phyloP scores from a whole-genome alignment of 2,888 invertebrate genomes.

The Andrena flavipes region DNA sequence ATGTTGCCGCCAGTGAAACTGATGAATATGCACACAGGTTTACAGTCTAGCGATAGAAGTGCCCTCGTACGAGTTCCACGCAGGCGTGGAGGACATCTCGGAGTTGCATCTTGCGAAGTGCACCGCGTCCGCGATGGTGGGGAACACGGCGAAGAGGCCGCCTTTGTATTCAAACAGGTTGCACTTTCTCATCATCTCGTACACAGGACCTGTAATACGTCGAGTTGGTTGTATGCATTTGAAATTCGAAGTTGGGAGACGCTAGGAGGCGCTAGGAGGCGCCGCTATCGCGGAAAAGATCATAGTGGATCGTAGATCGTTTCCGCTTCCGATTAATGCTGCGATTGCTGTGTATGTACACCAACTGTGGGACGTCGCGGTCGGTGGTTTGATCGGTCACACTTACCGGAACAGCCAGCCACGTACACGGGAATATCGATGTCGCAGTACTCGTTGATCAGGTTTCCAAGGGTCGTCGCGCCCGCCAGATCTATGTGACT shows the following conservation, averaged over 20 bases:
- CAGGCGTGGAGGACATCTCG: slow-evolving; percentile 68
- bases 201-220: slow-evolving; percentile 87
- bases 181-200: slow-evolving; percentile 88
- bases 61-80: slow-evolving; percentile 75
- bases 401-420: slow-evolving; percentile 88
- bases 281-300: slow-evolving; percentile 4
- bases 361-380: no score
- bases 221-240: slow-evolving; percentile 4
- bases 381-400: slow-evolving; percentile 12
- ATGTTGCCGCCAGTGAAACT: background rate
- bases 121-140: slow-evolving; percentile 90
- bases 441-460: slow-evolving; percentile 87
- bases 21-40: slow-evolving; percentile 32
- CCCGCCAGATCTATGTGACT: slow-evolving; percentile 91
- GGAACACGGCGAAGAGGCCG: slow-evolving; percentile 87
- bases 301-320: background rate
- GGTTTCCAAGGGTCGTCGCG: slow-evolving; percentile 86
- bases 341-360: no score
- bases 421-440: slow-evolving; percentile 87
- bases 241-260: background rate
- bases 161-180: slow-evolving; percentile 86
- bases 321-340: slow-evolving; percentile 27
- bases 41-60: slow-evolving; percentile 71
- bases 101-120: slow-evolving; percentile 79
- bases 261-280: no score